Percentiles rank a stretch among this genome's conserved stretches.
Conservation (phyloP, 2,888 invertebrate genomes). For the Maniola hyperantus region DNA sequence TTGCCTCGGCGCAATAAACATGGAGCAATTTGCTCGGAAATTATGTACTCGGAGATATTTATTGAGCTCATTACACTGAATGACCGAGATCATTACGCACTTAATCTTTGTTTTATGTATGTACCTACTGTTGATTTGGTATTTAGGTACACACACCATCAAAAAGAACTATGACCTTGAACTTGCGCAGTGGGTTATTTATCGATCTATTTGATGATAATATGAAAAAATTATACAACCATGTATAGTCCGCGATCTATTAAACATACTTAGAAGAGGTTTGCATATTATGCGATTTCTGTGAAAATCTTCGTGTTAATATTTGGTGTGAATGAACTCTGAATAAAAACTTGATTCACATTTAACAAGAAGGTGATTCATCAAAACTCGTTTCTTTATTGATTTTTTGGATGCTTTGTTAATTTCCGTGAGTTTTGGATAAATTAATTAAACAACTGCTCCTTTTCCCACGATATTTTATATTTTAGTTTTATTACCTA, state of each 20-base stretch:
- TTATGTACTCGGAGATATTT: conserved; percentile 30
- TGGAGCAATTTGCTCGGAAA: conserved; percentile 18
- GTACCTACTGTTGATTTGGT: not conserved
- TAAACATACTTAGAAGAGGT: too few species aligned
- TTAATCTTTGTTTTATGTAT: conserved; percentile 6
- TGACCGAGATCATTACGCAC: conserved; percentile 19
- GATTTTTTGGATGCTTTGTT: not conserved
- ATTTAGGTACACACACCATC: too few species aligned
- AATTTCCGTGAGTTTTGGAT: conserved; percentile 6
- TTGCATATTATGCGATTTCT: too few species aligned
- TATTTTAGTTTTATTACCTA: too few species aligned
- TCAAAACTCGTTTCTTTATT: conserved; percentile 7
- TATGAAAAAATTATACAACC: too few species aligned
- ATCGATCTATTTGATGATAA: too few species aligned
- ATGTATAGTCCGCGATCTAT: too few species aligned
- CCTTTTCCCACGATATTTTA: too few species aligned
- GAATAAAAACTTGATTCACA: conserved; percentile 3
- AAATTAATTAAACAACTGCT: not conserved
- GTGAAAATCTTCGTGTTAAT: too few species aligned
- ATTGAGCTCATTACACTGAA: conserved; percentile 28
- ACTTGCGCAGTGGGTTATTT: too few species aligned
- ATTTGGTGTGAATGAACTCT: conserved; percentile 11
- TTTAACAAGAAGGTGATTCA: conserved; percentile 3
- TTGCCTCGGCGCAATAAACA: conserved; percentile 23
- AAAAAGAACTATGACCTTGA: too few species aligned